Conservation (phyloP, 2,797 vertebrate genomes). For the Parotocinclus haroldoi region DNA sequence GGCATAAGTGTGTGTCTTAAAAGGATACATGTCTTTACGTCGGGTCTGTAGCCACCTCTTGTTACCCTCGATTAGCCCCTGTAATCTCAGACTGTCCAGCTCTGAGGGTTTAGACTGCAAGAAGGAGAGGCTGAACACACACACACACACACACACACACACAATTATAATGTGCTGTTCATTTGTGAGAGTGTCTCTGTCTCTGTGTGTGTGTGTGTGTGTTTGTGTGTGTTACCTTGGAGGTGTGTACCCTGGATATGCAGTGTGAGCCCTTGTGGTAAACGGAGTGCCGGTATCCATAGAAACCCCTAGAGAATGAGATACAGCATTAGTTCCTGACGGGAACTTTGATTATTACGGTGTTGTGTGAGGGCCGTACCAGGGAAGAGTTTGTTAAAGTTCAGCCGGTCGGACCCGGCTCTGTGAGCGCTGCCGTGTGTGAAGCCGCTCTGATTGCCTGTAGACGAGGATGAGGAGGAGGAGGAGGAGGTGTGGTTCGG, state of each 20-base stretch:
- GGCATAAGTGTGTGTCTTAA: neutral
- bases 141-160: slow-evolving; percentile 28
- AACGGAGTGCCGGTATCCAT: slow-evolving; percentile 45
- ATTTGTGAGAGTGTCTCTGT: neutral
- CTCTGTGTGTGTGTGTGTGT: neutral
- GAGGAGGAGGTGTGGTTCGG: neutral
- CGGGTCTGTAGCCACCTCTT: slow-evolving; percentile 85
- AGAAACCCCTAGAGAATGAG: slow-evolving; percentile 52
- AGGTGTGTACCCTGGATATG: slow-evolving; percentile 57
- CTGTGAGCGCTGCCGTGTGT: slow-evolving; percentile 30
- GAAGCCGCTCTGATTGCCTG: slow-evolving; percentile 52
- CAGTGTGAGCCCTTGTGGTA: slow-evolving; percentile 40
- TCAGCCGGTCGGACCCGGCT: slow-evolving; percentile 64
- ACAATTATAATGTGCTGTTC: neutral
- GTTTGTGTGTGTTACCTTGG: slow-evolving; percentile 53
- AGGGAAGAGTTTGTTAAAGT: slow-evolving; percentile 82
- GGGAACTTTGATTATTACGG: too few relatives aligned
- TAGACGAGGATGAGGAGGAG: neutral
- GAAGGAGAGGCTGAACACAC: slow-evolving; percentile 28
- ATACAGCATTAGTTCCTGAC: neutral
- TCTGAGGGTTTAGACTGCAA: slow-evolving; percentile 45
- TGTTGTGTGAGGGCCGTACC: slow-evolving; percentile 60
- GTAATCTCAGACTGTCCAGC: slow-evolving; percentile 65
- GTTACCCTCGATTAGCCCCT: slow-evolving; percentile 80
- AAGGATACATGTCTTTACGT: slow-evolving; percentile 90